These are phyloP conservation scores for Dioctria rufipes DNA, from an alignment of 2,888 invertebrate species.

Conservation along the genomic window DNA sequence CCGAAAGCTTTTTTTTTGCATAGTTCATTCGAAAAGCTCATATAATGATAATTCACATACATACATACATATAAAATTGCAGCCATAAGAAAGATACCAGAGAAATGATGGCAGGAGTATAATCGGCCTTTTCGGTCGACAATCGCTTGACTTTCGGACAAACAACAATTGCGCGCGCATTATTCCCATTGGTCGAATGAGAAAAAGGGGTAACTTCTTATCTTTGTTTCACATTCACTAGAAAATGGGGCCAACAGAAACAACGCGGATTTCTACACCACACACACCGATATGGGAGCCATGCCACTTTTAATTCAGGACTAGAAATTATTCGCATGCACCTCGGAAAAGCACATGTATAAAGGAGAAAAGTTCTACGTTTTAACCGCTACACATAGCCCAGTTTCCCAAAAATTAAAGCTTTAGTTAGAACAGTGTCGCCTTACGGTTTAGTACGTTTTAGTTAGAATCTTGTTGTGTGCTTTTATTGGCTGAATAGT, in stretches of 20 bases:
- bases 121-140: not conserved
- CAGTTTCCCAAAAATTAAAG: conserved; percentile 56
- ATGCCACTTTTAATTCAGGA: conserved; percentile 37
- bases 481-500: conserved; percentile 63
- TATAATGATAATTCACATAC: not conserved
- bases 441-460: conserved; percentile 72
- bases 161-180: conserved; percentile 44
- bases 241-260: conserved; percentile 9
- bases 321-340: conserved; percentile 54
- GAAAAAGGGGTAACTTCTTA: conserved; percentile 43
- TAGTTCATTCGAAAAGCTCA: conserved; percentile 31
- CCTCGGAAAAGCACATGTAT: conserved; percentile 49
- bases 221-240: conserved; percentile 36
- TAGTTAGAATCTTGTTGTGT: conserved; percentile 65
- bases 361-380: conserved; percentile 43
- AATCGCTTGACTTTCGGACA: conserved; percentile 35
- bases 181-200: conserved; percentile 46
- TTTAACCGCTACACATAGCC: conserved; percentile 28
- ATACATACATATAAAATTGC: not conserved
- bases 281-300: not conserved
- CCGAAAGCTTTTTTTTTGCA: conserved; percentile 27
- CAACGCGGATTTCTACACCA: conserved; percentile 16
- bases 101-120: not conserved
- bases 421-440: conserved; percentile 73
- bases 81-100: not conserved